Percentiles rank a stretch among this genome's conserved stretches.
Evolutionary conservation across 2,888 invertebrate genomes (phyloP).

Genomic region (Macaria liturata): DNA sequence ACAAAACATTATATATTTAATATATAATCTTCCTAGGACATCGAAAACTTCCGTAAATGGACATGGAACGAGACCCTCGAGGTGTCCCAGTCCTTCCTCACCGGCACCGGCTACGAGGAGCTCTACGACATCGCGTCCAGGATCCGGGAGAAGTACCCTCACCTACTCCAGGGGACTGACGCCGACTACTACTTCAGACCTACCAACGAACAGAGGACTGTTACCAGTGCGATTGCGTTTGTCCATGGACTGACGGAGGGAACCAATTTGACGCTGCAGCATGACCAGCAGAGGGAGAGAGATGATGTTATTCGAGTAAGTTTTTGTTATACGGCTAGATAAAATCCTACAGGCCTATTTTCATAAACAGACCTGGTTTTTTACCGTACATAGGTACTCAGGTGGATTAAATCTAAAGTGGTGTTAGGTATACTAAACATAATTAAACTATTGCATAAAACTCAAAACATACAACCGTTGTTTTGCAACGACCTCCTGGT

Average conservation of each 20-base stretch:
- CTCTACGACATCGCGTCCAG: constrained; percentile 83
- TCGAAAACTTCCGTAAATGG: constrained; percentile 86
- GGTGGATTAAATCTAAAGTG: too few relatives aligned
- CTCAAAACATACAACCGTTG: too few relatives aligned
- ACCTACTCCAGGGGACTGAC: constrained; percentile 70
- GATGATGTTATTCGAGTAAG: constrained; percentile 68
- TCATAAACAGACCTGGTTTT: too few relatives aligned
- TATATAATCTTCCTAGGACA: constrained; percentile 70
- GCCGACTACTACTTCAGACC: constrained; percentile 84
- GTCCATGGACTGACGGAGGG: constrained; percentile 76
- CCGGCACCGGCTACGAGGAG: constrained; percentile 85
- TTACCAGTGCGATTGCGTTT: constrained; percentile 85
- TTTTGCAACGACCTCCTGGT: too few relatives aligned
- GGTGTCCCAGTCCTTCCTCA: constrained; percentile 81
- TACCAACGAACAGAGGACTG: constrained; percentile 83
- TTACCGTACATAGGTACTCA: too few relatives aligned
- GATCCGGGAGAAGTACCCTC: constrained; percentile 55
- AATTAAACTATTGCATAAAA: too few relatives aligned
- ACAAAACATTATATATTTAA: too few relatives aligned
- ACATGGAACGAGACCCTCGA: constrained; percentile 85
- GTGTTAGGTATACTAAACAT: too few relatives aligned
- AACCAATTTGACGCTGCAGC: constrained; percentile 44
- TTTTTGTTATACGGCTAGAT: constrained; percentile 3
- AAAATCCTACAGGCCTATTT: too few relatives aligned
- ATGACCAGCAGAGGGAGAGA: constrained; percentile 46